Evolutionary conservation across 2,797 vertebrate species (phyloP).

Genomic region (Lemur catta): DNA sequence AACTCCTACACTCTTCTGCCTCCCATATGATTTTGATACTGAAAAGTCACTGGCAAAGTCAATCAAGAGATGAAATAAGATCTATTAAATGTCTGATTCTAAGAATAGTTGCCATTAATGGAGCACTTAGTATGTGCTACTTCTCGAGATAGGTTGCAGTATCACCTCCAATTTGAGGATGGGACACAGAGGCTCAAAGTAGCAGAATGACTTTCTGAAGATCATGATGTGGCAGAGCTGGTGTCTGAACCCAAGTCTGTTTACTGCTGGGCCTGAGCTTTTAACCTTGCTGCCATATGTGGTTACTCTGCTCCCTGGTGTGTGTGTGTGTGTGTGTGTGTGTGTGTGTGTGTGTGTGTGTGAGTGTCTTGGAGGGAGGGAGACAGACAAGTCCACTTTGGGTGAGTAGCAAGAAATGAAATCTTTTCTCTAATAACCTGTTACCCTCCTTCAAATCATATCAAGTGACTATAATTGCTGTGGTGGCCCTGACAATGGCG

Average conservation of each 20-base stretch:
- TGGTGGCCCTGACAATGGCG: no score
- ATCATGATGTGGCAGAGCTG: neutral
- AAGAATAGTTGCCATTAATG: neutral
- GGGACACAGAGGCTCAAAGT: neutral
- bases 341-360: fast-evolving
- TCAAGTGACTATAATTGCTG: neutral
- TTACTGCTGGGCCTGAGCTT: neutral
- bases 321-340: no score
- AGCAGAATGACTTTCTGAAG: neutral
- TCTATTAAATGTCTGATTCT: neutral
- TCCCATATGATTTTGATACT: neutral
- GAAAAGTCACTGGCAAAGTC: neutral
- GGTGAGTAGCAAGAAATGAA: neutral
- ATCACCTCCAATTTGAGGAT: neutral
- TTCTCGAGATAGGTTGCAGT: neutral
- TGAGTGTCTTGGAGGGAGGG: neutral
- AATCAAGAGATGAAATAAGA: neutral
- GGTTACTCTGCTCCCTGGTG: neutral
- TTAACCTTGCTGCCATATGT: neutral
- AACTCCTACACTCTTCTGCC: neutral
- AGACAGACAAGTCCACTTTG: neutral
- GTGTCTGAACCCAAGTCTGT: neutral
- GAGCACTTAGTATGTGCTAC: neutral
- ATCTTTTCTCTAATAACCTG: neutral
- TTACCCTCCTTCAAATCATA: neutral